Conservation (phyloP, 2,797 vertebrate species). For the Toxotes lorentzi region DNA sequence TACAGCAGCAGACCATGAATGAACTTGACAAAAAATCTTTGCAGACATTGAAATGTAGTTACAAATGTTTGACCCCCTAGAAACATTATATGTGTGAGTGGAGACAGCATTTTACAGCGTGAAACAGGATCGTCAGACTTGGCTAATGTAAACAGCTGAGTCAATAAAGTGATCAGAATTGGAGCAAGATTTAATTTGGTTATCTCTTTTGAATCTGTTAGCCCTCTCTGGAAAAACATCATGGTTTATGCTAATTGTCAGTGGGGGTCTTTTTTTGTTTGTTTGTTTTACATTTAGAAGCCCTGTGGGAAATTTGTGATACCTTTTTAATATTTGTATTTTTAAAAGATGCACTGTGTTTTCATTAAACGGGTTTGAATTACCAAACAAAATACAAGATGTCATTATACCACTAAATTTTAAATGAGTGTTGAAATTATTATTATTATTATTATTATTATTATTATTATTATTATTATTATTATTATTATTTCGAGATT, state of each 20-base stretch:
- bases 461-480: background rate
- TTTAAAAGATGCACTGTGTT: constrained; percentile 22
- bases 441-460: background rate
- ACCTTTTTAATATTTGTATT: constrained; percentile 26
- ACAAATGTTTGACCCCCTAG: constrained; percentile 1
- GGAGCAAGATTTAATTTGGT: background rate
- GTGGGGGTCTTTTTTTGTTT: background rate
- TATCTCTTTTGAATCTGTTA: background rate
- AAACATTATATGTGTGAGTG: background rate
- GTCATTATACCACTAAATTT: background rate
- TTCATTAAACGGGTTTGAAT: constrained; percentile 49
- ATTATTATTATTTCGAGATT: background rate
- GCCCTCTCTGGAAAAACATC: background rate
- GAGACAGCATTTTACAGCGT: background rate
- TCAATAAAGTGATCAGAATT: constrained; percentile 1
- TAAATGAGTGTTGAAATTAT: background rate
- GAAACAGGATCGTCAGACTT: background rate
- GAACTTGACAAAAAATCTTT: constrained; percentile 40
- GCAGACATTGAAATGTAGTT: background rate
- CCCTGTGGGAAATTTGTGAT: background rate
- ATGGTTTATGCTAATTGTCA: background rate
- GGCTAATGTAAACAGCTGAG: background rate
- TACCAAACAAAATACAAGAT: background rate
- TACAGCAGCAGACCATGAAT: constrained; percentile 93
- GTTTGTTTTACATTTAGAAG: background rate